Evolutionary conservation across 2,797 vertebrate genomes (phyloP).

Genomic region (Alauda arvensis): DNA sequence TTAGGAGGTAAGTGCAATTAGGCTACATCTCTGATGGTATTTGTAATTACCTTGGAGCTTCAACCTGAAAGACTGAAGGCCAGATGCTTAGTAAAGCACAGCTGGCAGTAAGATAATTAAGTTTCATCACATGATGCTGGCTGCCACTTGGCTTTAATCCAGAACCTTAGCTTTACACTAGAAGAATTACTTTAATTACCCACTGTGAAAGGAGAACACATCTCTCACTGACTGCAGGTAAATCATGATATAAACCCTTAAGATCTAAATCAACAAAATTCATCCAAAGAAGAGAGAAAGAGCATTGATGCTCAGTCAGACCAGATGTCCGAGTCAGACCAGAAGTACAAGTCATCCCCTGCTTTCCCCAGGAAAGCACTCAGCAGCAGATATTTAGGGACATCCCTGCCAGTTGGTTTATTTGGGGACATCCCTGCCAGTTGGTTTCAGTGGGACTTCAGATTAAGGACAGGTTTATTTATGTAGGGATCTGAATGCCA

Average conservation of each 20-base stretch:
- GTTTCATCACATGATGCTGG: background rate
- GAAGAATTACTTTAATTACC: background rate
- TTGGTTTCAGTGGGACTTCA: background rate
- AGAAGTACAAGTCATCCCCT: background rate
- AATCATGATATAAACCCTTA: background rate
- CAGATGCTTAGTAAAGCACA: slow-evolving; percentile 14
- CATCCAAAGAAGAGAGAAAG: background rate
- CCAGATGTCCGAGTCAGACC: background rate
- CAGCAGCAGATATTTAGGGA: accelerated
- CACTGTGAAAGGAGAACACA: background rate
- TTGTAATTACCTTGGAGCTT: slow-evolving; percentile 22
- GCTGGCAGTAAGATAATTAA: slow-evolving; percentile 13
- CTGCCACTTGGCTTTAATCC: background rate
- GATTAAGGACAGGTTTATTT: background rate
- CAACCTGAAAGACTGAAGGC: background rate
- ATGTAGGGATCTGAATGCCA: background rate
- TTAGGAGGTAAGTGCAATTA: slow-evolving; percentile 1
- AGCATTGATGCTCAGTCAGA: background rate
- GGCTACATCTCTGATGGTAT: background rate
- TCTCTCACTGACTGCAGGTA: background rate
- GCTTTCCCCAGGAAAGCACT: background rate
- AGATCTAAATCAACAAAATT: background rate
- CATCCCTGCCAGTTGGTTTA: background rate
- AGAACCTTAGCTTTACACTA: background rate
- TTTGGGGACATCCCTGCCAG: background rate